Evolutionary conservation across 1,140 invertebrate species (phyloP), one percentile per base, ranked within the genome.

Genomic region (Calliphora vicina): DNA sequence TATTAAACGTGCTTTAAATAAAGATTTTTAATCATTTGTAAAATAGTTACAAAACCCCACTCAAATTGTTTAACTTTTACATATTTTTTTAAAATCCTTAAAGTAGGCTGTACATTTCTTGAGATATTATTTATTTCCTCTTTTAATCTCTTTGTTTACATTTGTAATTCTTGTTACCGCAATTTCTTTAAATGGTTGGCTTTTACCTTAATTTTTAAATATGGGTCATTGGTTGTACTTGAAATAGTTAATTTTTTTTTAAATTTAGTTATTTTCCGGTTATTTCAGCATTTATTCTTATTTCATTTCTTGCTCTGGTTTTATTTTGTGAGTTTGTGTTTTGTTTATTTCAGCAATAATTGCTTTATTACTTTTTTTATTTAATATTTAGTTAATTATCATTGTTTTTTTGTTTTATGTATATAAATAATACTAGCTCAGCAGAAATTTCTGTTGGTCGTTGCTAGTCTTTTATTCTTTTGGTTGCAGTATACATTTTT

Each of bases 351-450:
- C 27, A 76, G 29, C 29, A 42, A n/a, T 76, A 25, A n/a, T 57
- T 72, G 8, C 9, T 72, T 42, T 76, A n/a, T 1, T 35, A n/a
- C 8, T 72, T 20, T 20, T n/a, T 74, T 43, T 43, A 42, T 74
- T 74, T 35, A 71, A 74, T n/a, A 73, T 35, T 74, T 35, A 82
- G 29, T 71, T 81, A 57, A 80, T 89, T 87, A 89, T 89, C 86
- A 87, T 81, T 85, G 61, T 88, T 89, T 83, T 89, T 89, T 89
- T 89, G 86, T 88, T 88, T 89, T 88, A 89, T 89, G 87, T 89
- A 89, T 89, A 89, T 87, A 89, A 89, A 87, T 87, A 86, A 82
- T 87, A 89, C 87, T 87, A 89, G 87, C 86, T 86, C 88, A 89
- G 88, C 88, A 89, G 88, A 89, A 82, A 35, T 78, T 17, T 29